Percentiles rank a stretch among this genome's conserved stretches.
These are phyloP conservation scores for Sisor rabdophorus DNA, from an alignment of 2,113 vertebrate genomes.

Conservation along the genomic window DNA sequence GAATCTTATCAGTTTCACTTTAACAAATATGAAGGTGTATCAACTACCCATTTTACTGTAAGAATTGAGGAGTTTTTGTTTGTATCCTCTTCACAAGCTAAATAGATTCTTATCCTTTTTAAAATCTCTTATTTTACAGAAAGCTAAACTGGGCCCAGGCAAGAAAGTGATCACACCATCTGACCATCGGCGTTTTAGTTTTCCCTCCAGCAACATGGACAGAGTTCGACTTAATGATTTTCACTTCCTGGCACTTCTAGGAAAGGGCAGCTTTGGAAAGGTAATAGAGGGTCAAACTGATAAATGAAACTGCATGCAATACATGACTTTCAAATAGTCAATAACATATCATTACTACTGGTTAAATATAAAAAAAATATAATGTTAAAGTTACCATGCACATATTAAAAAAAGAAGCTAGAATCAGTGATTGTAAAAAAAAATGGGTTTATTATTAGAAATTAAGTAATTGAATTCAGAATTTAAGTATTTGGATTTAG, in stretches of 20 bases:
- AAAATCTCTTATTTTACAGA: conserved; percentile 64
- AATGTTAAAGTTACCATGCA: no score
- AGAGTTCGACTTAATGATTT: conserved; percentile 88
- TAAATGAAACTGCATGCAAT: no score
- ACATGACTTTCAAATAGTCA: no score
- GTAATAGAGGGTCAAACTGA: conserved; percentile 58
- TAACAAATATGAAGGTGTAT: no score
- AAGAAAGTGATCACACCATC: conserved; percentile 88
- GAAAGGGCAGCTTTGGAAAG: conserved; percentile 97
- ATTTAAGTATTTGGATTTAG: no score
- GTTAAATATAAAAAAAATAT: no score
- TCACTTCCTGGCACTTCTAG: conserved; percentile 93
- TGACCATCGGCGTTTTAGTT: conserved; percentile 78
- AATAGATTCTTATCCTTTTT: background rate
- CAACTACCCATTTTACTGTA: background rate
- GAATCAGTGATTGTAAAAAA: no score
- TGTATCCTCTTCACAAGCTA: background rate
- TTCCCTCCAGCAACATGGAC: conserved; percentile 86
- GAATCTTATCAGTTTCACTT: background rate
- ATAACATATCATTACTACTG: no score
- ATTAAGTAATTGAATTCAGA: no score
- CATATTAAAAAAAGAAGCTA: no score
- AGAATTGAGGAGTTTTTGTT: background rate
- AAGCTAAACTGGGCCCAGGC: conserved; percentile 92
- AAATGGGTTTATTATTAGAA: no score